Conservation (phyloP, 2,888 invertebrate species). For the Dasypolia templi region DNA sequence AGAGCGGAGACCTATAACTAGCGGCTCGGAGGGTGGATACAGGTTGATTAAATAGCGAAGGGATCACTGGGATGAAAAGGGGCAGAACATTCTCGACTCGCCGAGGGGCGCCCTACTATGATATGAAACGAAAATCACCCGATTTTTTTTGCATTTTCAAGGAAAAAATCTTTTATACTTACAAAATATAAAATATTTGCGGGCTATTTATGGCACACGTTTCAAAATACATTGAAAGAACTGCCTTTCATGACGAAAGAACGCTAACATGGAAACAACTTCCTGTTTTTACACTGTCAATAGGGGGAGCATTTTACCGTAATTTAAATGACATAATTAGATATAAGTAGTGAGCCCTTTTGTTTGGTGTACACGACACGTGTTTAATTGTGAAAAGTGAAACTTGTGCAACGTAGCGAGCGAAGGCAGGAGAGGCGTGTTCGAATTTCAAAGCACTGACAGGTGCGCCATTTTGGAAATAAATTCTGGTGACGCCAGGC, state of each 20-base stretch:
- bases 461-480: conserved; percentile 62
- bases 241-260: conserved; percentile 14
- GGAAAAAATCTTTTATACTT: conserved; percentile 18
- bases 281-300: conserved; percentile 28
- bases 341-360: conserved; percentile 28
- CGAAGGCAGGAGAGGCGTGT: conserved; percentile 31
- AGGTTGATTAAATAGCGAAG: conserved; percentile 61
- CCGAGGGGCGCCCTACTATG: conserved; percentile 37
- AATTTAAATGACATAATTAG: conserved; percentile 43
- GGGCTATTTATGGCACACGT: conserved; percentile 14
- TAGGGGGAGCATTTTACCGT: conserved; percentile 1
- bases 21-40: conserved; percentile 24
- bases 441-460: conserved; percentile 47
- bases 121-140: conserved; percentile 47
- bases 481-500: conserved; percentile 46
- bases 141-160: too few species aligned
- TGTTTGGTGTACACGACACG: conserved; percentile 30
- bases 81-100: conserved; percentile 55
- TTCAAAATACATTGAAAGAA: conserved; percentile 22
- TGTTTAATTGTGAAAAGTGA: conserved; percentile 36
- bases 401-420: conserved; percentile 33
- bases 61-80: conserved; percentile 61
- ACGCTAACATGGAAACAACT: conserved; percentile 8
- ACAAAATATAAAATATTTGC: background rate
- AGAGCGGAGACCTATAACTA: conserved; percentile 27